Conservation (phyloP, 1,140 invertebrate species). For the Drosophila suzukii region DNA sequence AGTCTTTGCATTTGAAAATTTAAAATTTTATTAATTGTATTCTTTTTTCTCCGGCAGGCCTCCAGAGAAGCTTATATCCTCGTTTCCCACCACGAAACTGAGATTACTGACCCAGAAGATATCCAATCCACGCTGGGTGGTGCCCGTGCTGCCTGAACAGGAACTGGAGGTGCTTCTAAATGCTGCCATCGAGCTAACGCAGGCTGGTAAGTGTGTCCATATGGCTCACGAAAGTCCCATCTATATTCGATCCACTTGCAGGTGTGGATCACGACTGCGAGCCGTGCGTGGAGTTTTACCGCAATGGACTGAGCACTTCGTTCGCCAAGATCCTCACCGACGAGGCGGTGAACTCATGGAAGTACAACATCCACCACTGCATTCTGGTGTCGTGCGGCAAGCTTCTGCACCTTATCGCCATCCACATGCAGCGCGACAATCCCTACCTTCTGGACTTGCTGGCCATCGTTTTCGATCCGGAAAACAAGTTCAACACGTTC, state of each 20-base stretch:
- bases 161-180: constrained; percentile 96
- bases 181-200: constrained; percentile 94
- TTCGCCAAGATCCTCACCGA: constrained; percentile 99
- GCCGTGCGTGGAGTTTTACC: constrained; percentile 97
- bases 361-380: constrained; percentile 97
- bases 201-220: constrained; percentile 87
- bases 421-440: constrained; percentile 96
- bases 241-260: constrained; percentile 79
- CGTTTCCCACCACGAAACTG: constrained; percentile 94
- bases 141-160: constrained; percentile 97
- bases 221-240: not conserved
- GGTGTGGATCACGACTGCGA: constrained; percentile 95
- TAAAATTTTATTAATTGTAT: not conserved
- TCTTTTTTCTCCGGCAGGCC: constrained; percentile 34
- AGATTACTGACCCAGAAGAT: constrained; percentile 97
- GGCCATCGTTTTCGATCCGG: constrained; percentile 96
- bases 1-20: not conserved
- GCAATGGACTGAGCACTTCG: constrained; percentile 96
- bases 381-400: constrained; percentile 97
- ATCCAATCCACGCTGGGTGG: constrained; percentile 96
- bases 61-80: constrained; percentile 81
- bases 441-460: constrained; percentile 96
- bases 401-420: constrained; percentile 95
- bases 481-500: constrained; percentile 97
- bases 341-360: constrained; percentile 99